Conservation (phyloP, 1,140 invertebrate species). For the Drosophila tristis region DNA sequence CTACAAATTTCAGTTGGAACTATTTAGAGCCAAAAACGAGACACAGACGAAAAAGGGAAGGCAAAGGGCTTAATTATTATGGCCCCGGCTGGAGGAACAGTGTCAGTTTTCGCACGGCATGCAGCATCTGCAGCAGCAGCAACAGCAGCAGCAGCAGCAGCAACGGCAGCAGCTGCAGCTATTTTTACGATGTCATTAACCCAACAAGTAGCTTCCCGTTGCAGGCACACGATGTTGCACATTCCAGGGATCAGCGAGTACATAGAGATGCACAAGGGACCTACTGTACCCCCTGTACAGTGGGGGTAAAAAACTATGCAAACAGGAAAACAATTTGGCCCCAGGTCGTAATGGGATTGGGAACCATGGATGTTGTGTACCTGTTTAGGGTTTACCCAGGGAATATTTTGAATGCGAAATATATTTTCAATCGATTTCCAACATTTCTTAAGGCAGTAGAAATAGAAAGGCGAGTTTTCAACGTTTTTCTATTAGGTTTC, state of each 20-base stretch:
- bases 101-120: constrained; percentile 33
- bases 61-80: constrained; percentile 44
- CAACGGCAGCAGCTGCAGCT: constrained; percentile 42
- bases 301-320: too few species aligned
- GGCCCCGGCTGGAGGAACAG: constrained; percentile 18
- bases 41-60: background rate
- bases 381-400: too few species aligned
- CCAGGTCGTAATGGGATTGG: too few species aligned
- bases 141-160: constrained; percentile 25
- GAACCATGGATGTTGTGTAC: too few species aligned
- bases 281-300: too few species aligned
- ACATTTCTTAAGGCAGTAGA: too few species aligned
- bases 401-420: too few species aligned
- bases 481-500: too few species aligned
- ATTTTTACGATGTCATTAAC: constrained; percentile 67
- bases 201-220: constrained; percentile 60
- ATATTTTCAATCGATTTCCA: too few species aligned
- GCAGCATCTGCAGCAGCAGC: constrained; percentile 14
- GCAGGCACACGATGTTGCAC: constrained; percentile 9
- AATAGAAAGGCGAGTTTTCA: too few species aligned
- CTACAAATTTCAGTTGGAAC: constrained; percentile 2
- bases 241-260: background rate
- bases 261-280: background rate
- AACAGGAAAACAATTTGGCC: too few species aligned
- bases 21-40: constrained; percentile 1